Percentiles rank a stretch among this genome's conserved stretches.
Conservation (phyloP, 2,888 invertebrate genomes). For the Serrognathus titanus region DNA sequence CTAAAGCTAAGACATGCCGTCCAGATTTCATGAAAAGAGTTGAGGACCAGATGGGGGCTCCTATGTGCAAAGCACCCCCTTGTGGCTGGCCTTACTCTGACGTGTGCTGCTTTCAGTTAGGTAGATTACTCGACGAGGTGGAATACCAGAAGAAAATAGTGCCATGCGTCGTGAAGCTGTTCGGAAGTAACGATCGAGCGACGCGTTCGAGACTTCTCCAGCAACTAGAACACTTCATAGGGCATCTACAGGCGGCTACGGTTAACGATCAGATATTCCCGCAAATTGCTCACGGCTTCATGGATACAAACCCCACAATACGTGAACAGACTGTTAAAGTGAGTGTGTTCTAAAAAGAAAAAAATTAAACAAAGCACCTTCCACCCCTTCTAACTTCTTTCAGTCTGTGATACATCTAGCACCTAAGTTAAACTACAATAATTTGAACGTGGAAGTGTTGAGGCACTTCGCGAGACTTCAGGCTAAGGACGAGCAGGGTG, state of each 20-base stretch:
- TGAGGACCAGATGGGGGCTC: too few relatives aligned
- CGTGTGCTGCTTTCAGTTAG: conserved; percentile 65
- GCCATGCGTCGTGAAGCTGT: conserved; percentile 95
- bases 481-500: conserved; percentile 91
- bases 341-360: conserved; percentile 27
- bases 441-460: conserved; percentile 93
- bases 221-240: conserved; percentile 87
- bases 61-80: too few relatives aligned
- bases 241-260: conserved; percentile 72
- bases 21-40: too few relatives aligned
- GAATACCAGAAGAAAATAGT: conserved; percentile 97
- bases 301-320: conserved; percentile 95
- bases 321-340: conserved; percentile 96
- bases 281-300: conserved; percentile 89
- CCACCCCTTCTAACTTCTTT: conserved; percentile 31
- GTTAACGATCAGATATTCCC: conserved; percentile 96
- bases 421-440: conserved; percentile 95
- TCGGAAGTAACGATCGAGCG: conserved; percentile 92
- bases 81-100: too few relatives aligned
- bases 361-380: neutral
- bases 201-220: conserved; percentile 91
- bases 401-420: conserved; percentile 91
- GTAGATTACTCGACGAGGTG: conserved; percentile 80
- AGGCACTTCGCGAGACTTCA: conserved; percentile 94
- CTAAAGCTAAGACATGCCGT: too few relatives aligned